These are phyloP conservation scores for Pluvianellus socialis DNA, from an alignment of 2,113 vertebrate species.

Conservation along the genomic window DNA sequence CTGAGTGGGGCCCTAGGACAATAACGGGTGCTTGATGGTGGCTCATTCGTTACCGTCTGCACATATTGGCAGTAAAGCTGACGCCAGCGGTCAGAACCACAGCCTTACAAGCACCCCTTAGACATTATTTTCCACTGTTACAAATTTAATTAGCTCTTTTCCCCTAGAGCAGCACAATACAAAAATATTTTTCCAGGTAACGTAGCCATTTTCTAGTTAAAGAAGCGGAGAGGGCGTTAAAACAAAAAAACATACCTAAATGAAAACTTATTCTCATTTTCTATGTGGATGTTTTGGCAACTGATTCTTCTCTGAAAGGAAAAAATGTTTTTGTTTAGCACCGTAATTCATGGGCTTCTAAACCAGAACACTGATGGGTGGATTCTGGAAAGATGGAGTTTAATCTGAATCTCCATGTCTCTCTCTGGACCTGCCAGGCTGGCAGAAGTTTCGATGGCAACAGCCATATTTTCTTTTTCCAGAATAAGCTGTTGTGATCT, in stretches of 20 bases:
- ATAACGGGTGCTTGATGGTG: not conserved
- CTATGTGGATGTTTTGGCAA: not conserved
- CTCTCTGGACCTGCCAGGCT: not conserved
- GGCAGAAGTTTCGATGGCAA: not conserved
- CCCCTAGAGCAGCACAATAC: not conserved
- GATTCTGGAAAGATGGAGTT: not conserved
- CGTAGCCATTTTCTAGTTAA: not conserved
- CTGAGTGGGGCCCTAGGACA: not conserved
- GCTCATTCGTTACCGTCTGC: not conserved
- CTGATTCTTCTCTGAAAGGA: not conserved
- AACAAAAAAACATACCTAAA: not conserved
- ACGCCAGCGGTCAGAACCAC: not conserved
- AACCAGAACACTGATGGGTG: not conserved
- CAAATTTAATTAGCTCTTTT: not conserved
- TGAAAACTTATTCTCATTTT: not conserved
- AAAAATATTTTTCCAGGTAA: not conserved
- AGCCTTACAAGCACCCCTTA: not conserved
- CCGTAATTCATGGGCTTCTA: not conserved
- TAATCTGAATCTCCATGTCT: not conserved
- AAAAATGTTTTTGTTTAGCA: not conserved
- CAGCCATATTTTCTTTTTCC: not conserved
- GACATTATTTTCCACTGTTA: not conserved
- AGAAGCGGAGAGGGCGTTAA: not conserved
- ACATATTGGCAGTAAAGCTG: not conserved
- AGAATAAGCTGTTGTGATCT: not conserved